Base-by-base conservation (phyloP, 1,140 invertebrate genomes). In the Papilio machaon region DNA sequence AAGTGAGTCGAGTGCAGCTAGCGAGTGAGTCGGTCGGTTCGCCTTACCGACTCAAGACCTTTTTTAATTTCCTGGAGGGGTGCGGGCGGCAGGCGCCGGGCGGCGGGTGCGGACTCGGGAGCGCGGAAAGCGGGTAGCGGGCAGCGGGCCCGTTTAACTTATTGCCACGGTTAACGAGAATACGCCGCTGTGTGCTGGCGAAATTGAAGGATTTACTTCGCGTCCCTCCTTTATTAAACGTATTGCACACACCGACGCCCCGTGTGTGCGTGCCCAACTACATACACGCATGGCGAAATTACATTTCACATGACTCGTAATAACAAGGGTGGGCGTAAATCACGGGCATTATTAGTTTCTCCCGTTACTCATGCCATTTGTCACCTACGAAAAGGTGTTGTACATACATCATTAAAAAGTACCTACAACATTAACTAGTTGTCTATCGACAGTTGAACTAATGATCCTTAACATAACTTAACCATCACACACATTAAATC, bases 221-320 rank as follows among this genome's bases (percentile, higher is more conserved):
- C 91, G 91, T 93, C 93, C 92, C 91, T 93, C 92, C 93, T 94
- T 93, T 94, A 94, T 94, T 94, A 94, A 93, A 94, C 91, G 88
- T 92, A 93, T 90, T 93, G 91, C 92, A 92, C 91, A 93, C 92
- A 88, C 82, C 77, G 76, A 79, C 78, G 73, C 23, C 79, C 77
- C 82, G 43, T 88, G 90, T 91, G 89, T 91, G 91, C 82, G 90
- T 91, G 86, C 82, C 80, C 83, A 88, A 87, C 86, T 90, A 91
- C 89, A 91, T 90, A 91, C 89, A 91, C 89, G 90, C 90, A 91
- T 90, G 89, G 90, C 91, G 90, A 94, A 94, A 94, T 94, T 94
- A 94, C 93, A 93, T 94, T 94, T 94, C 92, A 91, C 91, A 93
- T 93, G 92, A 94, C 91, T 94, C 92, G 93, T 94, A 94, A 94